These are phyloP conservation scores for Hipparchia semele DNA, from an alignment of 2,888 invertebrate species.

Conservation along the genomic window DNA sequence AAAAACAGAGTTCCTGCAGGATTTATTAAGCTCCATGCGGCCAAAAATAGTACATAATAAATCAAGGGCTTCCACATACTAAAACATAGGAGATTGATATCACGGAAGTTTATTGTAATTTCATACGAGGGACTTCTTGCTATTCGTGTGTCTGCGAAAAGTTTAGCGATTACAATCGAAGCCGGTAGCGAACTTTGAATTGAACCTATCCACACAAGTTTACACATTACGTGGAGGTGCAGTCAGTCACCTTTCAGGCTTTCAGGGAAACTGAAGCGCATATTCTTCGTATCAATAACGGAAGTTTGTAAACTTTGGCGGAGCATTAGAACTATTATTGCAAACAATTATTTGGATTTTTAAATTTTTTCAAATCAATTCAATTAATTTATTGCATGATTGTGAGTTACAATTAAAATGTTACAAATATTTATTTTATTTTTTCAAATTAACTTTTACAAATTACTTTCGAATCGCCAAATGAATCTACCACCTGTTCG, in stretches of 20 bases:
- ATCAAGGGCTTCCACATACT: not conserved
- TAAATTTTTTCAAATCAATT: not conserved
- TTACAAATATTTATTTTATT: too few species aligned
- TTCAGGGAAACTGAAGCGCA: slow-evolving; percentile 38
- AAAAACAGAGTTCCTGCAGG: too few species aligned
- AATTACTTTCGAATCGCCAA: too few species aligned
- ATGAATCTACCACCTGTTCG: too few species aligned
- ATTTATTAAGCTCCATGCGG: too few species aligned
- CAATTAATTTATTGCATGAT: not conserved
- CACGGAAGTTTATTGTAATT: slow-evolving; percentile 11
- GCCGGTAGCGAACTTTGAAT: slow-evolving; percentile 58
- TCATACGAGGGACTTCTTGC: slow-evolving; percentile 41
- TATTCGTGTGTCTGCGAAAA: slow-evolving; percentile 57
- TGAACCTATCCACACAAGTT: slow-evolving; percentile 56
- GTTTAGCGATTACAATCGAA: slow-evolving; percentile 56
- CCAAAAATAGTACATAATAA: not conserved
- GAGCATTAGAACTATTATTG: not conserved
- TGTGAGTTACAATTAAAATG: too few species aligned
- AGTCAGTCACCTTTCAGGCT: slow-evolving; percentile 72
- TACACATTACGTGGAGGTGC: slow-evolving; percentile 65
- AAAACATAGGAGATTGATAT: not conserved
- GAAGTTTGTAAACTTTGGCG: not conserved
- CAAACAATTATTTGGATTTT: not conserved
- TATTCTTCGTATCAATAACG: not conserved
- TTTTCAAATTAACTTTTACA: too few species aligned